Conservation (phyloP, 2,797 vertebrate species). For the Parotocinclus haroldoi region DNA sequence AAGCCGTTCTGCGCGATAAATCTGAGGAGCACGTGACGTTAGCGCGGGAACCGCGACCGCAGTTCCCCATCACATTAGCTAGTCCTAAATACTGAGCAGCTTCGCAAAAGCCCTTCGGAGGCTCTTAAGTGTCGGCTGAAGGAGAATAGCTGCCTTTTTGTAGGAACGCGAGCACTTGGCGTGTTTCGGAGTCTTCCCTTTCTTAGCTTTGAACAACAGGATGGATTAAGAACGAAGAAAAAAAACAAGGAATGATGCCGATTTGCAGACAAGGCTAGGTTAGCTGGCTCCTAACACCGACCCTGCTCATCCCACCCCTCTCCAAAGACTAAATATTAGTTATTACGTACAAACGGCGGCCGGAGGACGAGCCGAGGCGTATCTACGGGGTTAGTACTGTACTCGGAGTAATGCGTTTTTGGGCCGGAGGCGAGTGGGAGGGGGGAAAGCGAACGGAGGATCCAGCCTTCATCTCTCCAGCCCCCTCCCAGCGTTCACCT, state of each 20-base stretch:
- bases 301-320: constrained; percentile 49
- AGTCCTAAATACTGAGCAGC: too few species aligned
- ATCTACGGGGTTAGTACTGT: constrained; percentile 57
- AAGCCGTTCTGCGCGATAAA: too few species aligned
- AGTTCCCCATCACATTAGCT: too few species aligned
- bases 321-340: constrained; percentile 69
- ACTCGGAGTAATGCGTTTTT: constrained; percentile 42
- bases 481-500: constrained; percentile 38
- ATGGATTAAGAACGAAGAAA: constrained; percentile 42
- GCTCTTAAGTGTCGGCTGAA: not conserved
- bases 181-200: too few species aligned
- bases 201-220: too few species aligned
- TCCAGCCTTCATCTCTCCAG: constrained; percentile 76
- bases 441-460: constrained; percentile 66
- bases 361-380: constrained; percentile 57
- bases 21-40: too few species aligned
- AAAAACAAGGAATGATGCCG: constrained; percentile 44
- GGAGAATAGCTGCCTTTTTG: constrained; percentile 34
- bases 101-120: too few species aligned
- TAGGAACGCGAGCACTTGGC: constrained; percentile 1
- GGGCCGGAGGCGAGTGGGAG: constrained; percentile 41
- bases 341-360: constrained; percentile 56
- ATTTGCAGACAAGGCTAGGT: constrained; percentile 32
- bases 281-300: not conserved
- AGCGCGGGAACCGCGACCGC: too few species aligned